Base-by-base conservation (phyloP, 2,113 vertebrate genomes). In the Mellivora capensis region DNA sequence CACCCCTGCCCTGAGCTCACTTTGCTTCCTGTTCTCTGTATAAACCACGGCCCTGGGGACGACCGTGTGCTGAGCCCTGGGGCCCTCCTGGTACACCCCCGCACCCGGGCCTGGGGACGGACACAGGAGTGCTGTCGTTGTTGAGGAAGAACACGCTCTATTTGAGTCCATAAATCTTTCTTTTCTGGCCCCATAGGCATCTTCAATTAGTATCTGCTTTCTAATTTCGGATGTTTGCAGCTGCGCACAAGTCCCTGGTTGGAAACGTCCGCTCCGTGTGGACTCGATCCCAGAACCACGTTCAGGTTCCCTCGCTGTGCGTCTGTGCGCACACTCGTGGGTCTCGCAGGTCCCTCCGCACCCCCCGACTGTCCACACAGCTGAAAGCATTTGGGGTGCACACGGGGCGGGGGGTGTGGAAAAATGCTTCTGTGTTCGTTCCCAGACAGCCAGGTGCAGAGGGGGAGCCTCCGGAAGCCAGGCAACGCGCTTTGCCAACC, bases 231-330 rank as follows among this genome's bases (percentile, higher is more conserved):
- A 29, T 3, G 12, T 8, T 20, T 21, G 27, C 31, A 9, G 4
- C 69, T n/a, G 31, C 37, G 34, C 3, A 0, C 8, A 81, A 8
- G 27, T 21, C 39, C 34, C 29, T 17, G 57, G 21, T 34, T 2
- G 1, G 44, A 27, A 7, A 1, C 4, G 14, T 18, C 25, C 2
- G 14, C 67, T 15, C 6, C 0, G 17, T 0, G 0, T 4, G 12
- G 18, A 27, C 18, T 21, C 20, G 10, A 39, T 9, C 23, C 47
- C 12, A 34, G 34, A 74, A 42, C 39, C 14, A 0, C 13, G 7
- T 7, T 29, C 11, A 29, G 25, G 14, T 1, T 47, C 25, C 17
- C 3, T 44, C 25, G 0, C 39, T 6, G 34, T 69, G 67, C 4
- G 20, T n/a, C 29, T 69, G 27, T 1, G 18, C 31, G 2, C 1